Evolutionary conservation across 2,797 vertebrate genomes (phyloP), one percentile per base, ranked within the genome.

Genomic region (Hyperoplus immaculatus): DNA sequence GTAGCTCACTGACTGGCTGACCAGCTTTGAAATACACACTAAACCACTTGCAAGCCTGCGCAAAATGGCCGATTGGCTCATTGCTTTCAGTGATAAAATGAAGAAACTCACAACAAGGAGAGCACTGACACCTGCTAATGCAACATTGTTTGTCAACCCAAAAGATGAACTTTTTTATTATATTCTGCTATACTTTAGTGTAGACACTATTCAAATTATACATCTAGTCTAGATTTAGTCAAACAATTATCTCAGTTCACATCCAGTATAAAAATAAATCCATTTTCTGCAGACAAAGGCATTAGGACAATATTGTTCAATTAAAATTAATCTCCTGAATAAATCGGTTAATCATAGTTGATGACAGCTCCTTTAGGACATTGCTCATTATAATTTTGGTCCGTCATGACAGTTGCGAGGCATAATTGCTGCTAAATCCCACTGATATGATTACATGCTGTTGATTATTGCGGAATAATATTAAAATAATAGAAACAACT

Each of bases 81-180:
- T 97, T 97, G 96, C 95, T 95, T 97, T 96, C 94, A 96, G 97
- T 96, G 95, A 96, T 96, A 95, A 97, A 97, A 97, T 94, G 96
- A 96, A 95, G 95, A 91, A 96, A 96, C 95, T 95, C 95, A 95
- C 94, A 96, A 95, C 93, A 93, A 95, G 94, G 93, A 93, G 94
- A 94, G 94, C 92, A 92, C 87, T 94, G 94, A 94, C 89, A 93
- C 93, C 90, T 95, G 93, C 94, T 93, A 91, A 88, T 91, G 83
- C 88, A 93, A 90, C 90, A 91, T 89, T 95, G 94, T 94, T 96
- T 95, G 93, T 95, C 92, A 95, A 92, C 89, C 88, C 76, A 92
- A 75, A 80, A 91, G 78, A 88, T 78, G 89, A 12, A 18, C 75
- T 76, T 69, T 58, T 65, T 18, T 69, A 70, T 47, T 51, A 78